phyloP scores from a whole-genome alignment of 2,888 invertebrate genomes.

The Ophonus ardosiacus region DNA sequence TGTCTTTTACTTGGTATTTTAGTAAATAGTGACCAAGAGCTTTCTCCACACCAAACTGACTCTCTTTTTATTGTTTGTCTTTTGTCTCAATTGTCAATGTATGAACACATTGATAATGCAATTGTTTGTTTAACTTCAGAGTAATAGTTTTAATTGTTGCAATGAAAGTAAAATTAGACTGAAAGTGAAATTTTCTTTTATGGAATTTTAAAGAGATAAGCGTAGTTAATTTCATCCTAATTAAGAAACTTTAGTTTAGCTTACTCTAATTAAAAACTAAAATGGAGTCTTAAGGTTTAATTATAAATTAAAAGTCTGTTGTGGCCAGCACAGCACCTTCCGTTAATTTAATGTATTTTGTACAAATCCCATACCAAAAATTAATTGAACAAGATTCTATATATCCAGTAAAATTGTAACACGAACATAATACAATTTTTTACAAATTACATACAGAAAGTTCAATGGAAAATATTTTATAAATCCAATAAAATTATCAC shows the following conservation, averaged over 20 bases:
- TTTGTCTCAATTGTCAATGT: constrained; percentile 25
- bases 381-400: no score
- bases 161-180: constrained; percentile 1
- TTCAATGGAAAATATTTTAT: no score
- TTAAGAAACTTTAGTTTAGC: not conserved
- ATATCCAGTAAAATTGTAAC: no score
- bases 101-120: constrained; percentile 36
- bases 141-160: constrained; percentile 19
- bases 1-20: constrained; percentile 17
- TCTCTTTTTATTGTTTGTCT: constrained; percentile 27
- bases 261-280: no score
- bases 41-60: constrained; percentile 15
- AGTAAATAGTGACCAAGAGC: constrained; percentile 28
- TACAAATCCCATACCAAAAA: no score
- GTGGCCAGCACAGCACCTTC: no score
- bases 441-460: no score
- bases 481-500: no score
- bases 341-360: no score
- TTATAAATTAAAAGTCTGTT: no score
- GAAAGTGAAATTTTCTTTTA: constrained; percentile 8
- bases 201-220: not conserved
- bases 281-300: no score
- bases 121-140: constrained; percentile 17
- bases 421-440: no score
- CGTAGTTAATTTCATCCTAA: not conserved